phyloP scores from a whole-genome alignment of 2,797 vertebrate species.

The Austrolebias charrua region DNA sequence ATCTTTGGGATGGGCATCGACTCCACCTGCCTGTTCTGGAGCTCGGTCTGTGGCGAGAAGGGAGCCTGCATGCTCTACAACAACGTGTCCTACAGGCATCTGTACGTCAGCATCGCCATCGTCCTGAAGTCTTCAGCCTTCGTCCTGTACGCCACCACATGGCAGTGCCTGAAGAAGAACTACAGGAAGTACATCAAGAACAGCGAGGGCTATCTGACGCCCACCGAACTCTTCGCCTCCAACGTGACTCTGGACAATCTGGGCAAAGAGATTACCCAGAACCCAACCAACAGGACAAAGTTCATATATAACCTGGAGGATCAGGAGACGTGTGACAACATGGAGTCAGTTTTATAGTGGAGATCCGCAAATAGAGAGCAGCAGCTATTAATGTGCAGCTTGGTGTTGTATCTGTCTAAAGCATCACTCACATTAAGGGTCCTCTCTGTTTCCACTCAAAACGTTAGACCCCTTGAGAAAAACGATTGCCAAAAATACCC shows the following conservation, averaged over 20 bases:
- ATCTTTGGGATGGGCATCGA: conserved; percentile 98
- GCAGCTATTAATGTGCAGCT: conserved; percentile 22
- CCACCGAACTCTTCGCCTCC: conserved; percentile 95
- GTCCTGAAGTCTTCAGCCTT: conserved; percentile 94
- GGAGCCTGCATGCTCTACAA: conserved; percentile 95
- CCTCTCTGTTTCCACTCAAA: conserved; percentile 38
- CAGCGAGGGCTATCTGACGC: conserved; percentile 93
- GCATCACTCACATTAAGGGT: conserved; percentile 38
- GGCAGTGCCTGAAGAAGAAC: conserved; percentile 95
- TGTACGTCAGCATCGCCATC: conserved; percentile 97
- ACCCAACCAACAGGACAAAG: conserved; percentile 90
- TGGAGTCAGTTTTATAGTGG: conserved; percentile 97
- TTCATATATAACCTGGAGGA: conserved; percentile 99
- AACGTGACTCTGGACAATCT: conserved; percentile 95
- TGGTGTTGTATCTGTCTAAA: conserved; percentile 37
- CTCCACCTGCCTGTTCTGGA: conserved; percentile 98
- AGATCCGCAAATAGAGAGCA: conserved; percentile 23
- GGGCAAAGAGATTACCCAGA: conserved; percentile 88
- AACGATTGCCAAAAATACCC: conserved; percentile 31
- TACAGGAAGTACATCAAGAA: conserved; percentile 97
- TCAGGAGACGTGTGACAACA: conserved; percentile 91
- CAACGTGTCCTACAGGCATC: conserved; percentile 93
- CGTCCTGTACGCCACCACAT: conserved; percentile 93
- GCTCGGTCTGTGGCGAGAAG: conserved; percentile 91
- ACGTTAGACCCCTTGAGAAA: conserved; percentile 24